These are phyloP conservation scores for Colletes gigas DNA, from an alignment of 1,140 invertebrate genomes.

Conservation along the genomic window DNA sequence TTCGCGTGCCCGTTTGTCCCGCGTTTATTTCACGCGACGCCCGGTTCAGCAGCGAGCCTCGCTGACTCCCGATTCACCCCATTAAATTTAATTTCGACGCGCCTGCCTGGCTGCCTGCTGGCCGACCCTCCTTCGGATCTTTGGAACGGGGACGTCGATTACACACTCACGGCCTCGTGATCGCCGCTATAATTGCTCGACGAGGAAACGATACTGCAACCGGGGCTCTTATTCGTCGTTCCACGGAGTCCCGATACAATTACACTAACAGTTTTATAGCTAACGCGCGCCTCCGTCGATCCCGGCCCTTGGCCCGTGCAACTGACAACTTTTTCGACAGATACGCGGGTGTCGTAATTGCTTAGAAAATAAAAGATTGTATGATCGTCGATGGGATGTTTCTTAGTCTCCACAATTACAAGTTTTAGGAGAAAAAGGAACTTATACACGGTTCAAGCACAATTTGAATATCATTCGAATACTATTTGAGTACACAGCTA, in stretches of 20 bases:
- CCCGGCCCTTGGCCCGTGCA: not conserved
- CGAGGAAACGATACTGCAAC: constrained; percentile 21
- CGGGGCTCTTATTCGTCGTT: constrained; percentile 15
- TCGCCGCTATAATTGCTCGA: constrained; percentile 35
- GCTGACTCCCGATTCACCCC: constrained; percentile 70
- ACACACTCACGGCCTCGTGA: constrained; percentile 39
- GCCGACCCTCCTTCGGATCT: constrained; percentile 22
- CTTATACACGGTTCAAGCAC: no score
- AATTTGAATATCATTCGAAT: no score
- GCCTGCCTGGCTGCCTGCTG: not conserved
- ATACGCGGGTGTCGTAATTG: not conserved
- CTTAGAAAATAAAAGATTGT: no score
- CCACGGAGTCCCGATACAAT: not conserved
- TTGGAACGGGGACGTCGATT: constrained; percentile 56
- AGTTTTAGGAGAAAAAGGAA: no score
- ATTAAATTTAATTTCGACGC: constrained; percentile 75
- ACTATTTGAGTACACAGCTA: no score
- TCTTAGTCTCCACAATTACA: no score
- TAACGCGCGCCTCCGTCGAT: not conserved
- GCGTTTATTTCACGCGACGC: constrained; percentile 58
- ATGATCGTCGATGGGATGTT: no score
- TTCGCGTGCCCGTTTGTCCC: constrained; percentile 61
- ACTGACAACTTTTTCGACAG: not conserved
- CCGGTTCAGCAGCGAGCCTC: constrained; percentile 49
- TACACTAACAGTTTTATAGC: not conserved